Conservation (phyloP, 2,113 vertebrate species). For the Lasiurus borealis region DNA sequence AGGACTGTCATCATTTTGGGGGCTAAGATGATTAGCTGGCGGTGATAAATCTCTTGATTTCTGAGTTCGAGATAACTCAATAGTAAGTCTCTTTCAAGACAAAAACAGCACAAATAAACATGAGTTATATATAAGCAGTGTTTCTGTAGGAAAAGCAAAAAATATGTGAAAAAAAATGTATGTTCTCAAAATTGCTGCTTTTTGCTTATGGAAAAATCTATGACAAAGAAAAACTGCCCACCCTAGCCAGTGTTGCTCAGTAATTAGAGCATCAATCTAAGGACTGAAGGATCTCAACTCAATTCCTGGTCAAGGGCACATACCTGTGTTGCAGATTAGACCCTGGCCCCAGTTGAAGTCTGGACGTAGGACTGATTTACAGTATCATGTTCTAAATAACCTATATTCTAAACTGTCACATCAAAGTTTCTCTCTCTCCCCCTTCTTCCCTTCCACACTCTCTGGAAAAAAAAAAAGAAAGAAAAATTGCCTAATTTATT, state of each 20-base stretch:
- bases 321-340: too few relatives aligned
- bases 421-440: too few relatives aligned
- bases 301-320: too few relatives aligned
- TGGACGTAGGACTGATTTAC: too few relatives aligned
- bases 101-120: slow-evolving; percentile 10
- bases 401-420: too few relatives aligned
- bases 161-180: neutral
- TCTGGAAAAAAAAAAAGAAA: neutral
- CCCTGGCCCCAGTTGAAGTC: too few relatives aligned
- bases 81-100: slow-evolving; percentile 92
- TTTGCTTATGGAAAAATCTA: slow-evolving; percentile 1
- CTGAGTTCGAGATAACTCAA: slow-evolving; percentile 96
- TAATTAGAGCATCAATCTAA: too few relatives aligned
- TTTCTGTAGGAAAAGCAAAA: neutral
- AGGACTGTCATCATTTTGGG: slow-evolving; percentile 89
- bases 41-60: slow-evolving; percentile 95
- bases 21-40: slow-evolving; percentile 92
- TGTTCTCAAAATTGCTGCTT: slow-evolving; percentile 24
- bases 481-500: slow-evolving; percentile 9
- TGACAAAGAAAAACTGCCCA: neutral
- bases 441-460: too few relatives aligned
- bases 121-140: neutral
- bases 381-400: too few relatives aligned
- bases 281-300: too few relatives aligned
- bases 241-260: too few relatives aligned